Evolutionary conservation across 2,888 invertebrate genomes (phyloP).

Genomic region (Trachelus stipa): DNA sequence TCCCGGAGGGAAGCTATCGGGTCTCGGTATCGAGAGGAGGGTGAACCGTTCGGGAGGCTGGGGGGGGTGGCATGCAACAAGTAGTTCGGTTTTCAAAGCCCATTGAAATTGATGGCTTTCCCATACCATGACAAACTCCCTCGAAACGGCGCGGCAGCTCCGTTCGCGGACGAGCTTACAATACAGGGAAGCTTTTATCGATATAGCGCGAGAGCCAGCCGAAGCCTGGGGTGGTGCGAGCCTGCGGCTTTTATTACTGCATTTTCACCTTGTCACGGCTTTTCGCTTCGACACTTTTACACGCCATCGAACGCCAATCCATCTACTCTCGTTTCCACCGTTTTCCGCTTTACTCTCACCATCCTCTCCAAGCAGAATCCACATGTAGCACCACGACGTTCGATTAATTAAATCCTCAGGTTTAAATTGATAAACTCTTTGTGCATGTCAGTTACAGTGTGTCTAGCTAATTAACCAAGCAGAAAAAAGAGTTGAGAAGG

Average conservation of each 20-base stretch:
- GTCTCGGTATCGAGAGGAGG: conserved; percentile 66
- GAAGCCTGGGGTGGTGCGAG: conserved; percentile 40
- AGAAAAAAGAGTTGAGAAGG: neutral
- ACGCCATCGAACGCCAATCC: conserved; percentile 55
- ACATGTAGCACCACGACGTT: neutral
- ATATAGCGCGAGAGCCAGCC: conserved; percentile 50
- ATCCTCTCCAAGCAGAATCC: neutral
- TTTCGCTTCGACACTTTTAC: conserved; percentile 58
- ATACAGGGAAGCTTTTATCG: conserved; percentile 64
- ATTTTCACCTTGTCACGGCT: conserved; percentile 65
- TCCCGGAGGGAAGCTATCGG: conserved; percentile 63
- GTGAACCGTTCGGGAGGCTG: conserved; percentile 57
- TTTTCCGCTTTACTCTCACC: neutral
- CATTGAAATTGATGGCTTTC: conserved; percentile 68
- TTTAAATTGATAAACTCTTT: neutral
- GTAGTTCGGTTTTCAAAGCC: conserved; percentile 68
- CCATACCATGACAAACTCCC: conserved; percentile 63
- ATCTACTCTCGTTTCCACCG: conserved; percentile 24
- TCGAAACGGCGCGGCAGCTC: conserved; percentile 43
- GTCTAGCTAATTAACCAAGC: neutral
- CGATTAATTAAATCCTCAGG: neutral
- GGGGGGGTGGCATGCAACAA: conserved; percentile 60
- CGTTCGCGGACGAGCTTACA: conserved; percentile 57
- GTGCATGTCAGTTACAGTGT: neutral
- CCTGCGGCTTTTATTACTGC: conserved; percentile 65